Evolutionary conservation across 2,888 invertebrate genomes (phyloP), one percentile per base, ranked within the genome.

Genomic region (Marasmarcha lunaedactyla): DNA sequence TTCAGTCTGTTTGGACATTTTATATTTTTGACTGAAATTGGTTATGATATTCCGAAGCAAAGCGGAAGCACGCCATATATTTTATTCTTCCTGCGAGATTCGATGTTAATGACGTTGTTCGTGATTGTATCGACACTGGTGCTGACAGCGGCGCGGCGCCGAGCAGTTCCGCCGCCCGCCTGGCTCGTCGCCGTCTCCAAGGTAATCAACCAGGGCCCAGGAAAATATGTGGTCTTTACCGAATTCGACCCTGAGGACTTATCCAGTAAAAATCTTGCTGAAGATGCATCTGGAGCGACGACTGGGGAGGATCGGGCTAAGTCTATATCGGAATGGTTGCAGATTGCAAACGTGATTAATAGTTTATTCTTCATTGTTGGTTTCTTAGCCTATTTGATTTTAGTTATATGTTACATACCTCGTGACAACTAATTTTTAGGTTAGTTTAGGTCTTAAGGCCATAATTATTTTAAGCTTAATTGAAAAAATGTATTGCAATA

Each of bases 1-100:
- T 76, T 88, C 35, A 88, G 87, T 55, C 72, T 90, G n/a, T 74
- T 88, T 34, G 84, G 85, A 10, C 89, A 90, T 54, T 84, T 88
- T 42, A 57, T 85, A 14, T 86, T 86, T 53, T 60, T 89, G 1
- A 85, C 86, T 35, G 85, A 87, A 58, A 64, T 90, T 11, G 84
- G 86, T 11, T 87, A 85, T 69, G 69, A 81, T 41, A 63, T 90
- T 26, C 89, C 90, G 1, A 74, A 84, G 43, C 86, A 86, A 54
- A 88, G 89, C 40, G 63, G 77, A 1, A 83, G 81, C 11, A 74
- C 86, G 15, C 90, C 90, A 1, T 78, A 86, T 40, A 72, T 89
- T 42, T 48, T 83, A 42, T 48, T 77, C 39, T 81, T 83, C 41
- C 51, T 81, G 1, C 65, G 79, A 13, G 81, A 81, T 46, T 83